Base-by-base conservation (phyloP, 2,113 vertebrate species). In the Pseudorhombus dupliciocellatus region DNA sequence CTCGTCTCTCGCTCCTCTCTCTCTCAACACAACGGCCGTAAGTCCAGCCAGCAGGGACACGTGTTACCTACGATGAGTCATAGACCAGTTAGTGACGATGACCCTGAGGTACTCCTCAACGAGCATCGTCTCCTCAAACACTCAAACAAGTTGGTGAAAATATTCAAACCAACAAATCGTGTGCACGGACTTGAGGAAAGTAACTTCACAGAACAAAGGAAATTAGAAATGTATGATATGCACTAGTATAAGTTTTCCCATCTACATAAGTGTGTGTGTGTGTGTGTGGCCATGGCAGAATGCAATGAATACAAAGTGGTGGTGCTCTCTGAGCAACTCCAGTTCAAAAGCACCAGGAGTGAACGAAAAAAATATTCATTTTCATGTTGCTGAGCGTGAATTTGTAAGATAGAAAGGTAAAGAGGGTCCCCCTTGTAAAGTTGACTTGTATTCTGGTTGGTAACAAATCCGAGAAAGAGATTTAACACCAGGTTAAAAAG, bases 171-270 rank as follows among this genome's bases (percentile, higher is more conserved):
- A 10, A 51, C 24, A 37, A 62, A 5, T 30, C 25, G 11, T 63
- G 62, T 67, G 24, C 34, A 3, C 34, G 34, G 34, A 12, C 9
- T 34, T 3, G 34, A 34, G 34, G 34, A 34, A 34, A 34, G 34
- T 34, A 11, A 3, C 31, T 34, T 11, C 34, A 12, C 34, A 34
- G 34, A 34, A 34, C 34, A 12, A 34, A 34, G 5, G 9, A 24
- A 63, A 77, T 74, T 65, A 60, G 46, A 73, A 68, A 66, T 73
- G 72, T 66, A 69, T 67, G 60, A 81, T 66, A 70, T 77, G 60
- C 20, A 62, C 50, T 59, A 51, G 30, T 77, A 25, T 52, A 10
- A 48, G 12, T 4, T 53, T 6, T 58, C 69, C 26, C 10, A 48
- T 56, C 9, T 16, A 16, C 40, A 42, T 42, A 42, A 42, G 14